Evolutionary conservation across 2,888 invertebrate species (phyloP), one percentile per base, ranked within the genome.

Genomic region (Tetrapedia diversipes): DNA sequence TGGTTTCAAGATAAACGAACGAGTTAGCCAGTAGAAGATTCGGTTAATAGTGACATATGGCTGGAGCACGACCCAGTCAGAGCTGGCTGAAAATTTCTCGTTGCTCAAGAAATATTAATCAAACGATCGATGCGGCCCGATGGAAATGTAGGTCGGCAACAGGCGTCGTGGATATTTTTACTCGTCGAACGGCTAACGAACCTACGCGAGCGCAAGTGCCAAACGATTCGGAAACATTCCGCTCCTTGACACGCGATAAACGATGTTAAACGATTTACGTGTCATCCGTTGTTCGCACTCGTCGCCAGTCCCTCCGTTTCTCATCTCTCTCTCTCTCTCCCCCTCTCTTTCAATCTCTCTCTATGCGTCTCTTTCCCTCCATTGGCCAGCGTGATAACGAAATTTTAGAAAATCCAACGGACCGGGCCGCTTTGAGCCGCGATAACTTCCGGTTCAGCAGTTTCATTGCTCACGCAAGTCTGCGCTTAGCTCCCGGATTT

Each of bases 381-480:
- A 49, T 53, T 53, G 57, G 66, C 51, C 73, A 54, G 51, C 29
- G 73, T 45, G 83, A 83, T 83, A 83, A 83, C 83, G 72, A 79
- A 83, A 83, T 83, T 81, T 81, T 79, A 72, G 66, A 45, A 51
- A 63, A 77, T 60, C 74, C 83, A 57, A 16, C 67, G 56, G 57
- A 68, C 75, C 77, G 72, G 47, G 57, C 66, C 72, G 87, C 87
- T 87, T 87, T 85, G 85, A 86, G 83, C 82, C 84, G 70, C 83
- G 83, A 83, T 86, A 86, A 88, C 86, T 88, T 88, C 83, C 88
- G 84, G 84, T 84, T 80, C 85, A 77, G 81, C 76, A 81, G 79
- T 87, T 87, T 86, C 85, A 88, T 83, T 83, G 83, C 81, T 79
- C 79, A 77, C 80, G 80, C 80, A 80, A 79, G 63, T 77, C 81